These are phyloP conservation scores for Papilio machaon DNA, from an alignment of 1,140 invertebrate genomes.

Conservation along the genomic window DNA sequence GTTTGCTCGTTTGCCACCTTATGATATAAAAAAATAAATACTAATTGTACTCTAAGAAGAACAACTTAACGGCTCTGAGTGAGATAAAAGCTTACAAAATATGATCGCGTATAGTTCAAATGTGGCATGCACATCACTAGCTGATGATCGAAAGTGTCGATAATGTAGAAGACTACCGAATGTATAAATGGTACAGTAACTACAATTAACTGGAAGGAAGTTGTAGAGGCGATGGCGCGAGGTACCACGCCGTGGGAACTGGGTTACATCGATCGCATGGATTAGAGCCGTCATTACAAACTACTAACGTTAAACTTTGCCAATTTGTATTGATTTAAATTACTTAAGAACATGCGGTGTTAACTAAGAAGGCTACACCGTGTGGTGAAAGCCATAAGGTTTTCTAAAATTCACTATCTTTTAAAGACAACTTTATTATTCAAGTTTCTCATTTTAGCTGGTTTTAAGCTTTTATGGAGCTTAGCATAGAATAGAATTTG, in stretches of 20 bases:
- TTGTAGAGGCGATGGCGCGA: conserved; percentile 29
- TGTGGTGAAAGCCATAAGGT: no score
- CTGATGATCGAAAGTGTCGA: not conserved
- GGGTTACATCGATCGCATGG: conserved; percentile 7
- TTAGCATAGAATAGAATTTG: not conserved
- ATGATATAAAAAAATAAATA: no score
- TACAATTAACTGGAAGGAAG: conserved; percentile 5
- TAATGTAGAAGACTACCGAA: not conserved
- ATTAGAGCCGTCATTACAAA: conserved; percentile 5
- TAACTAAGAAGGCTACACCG: not conserved
- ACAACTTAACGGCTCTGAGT: not conserved
- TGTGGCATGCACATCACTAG: not conserved
- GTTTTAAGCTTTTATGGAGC: not conserved
- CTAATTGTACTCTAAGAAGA: no score
- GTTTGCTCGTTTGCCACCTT: no score
- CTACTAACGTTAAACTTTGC: not conserved
- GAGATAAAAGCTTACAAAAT: no score
- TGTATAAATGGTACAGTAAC: conserved; percentile 8
- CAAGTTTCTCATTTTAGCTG: no score
- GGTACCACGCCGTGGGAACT: conserved; percentile 28
- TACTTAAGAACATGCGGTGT: not conserved
- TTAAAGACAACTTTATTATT: no score
- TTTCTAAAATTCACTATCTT: no score
- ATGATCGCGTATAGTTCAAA: no score
- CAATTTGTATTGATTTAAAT: conserved; percentile 14